Evolutionary conservation across 2,888 invertebrate genomes (phyloP).

Genomic region (Eurytoma adleriae): DNA sequence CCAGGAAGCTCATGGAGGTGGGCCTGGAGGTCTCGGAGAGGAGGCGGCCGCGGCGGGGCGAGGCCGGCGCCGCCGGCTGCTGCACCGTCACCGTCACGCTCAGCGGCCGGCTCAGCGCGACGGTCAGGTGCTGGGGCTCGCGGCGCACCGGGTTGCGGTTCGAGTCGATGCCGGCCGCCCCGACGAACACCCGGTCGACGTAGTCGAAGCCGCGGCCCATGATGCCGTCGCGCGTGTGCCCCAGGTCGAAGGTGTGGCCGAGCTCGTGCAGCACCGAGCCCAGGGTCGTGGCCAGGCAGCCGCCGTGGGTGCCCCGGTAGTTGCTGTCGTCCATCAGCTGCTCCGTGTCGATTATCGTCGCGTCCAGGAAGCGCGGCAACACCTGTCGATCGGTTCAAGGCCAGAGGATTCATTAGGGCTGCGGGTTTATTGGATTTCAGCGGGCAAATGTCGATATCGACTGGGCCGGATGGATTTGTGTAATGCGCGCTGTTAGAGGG

Average conservation of each 20-base stretch:
- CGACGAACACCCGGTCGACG: conserved; percentile 86
- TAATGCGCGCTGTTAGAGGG: too few relatives aligned
- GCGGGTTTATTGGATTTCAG: too few relatives aligned
- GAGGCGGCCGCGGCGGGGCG: conserved; percentile 73
- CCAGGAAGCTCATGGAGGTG: conserved; percentile 66
- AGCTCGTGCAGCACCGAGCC: conserved; percentile 96
- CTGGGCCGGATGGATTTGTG: too few relatives aligned
- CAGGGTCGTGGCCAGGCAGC: conserved; percentile 92
- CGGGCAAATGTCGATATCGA: too few relatives aligned
- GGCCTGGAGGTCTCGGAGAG: conserved; percentile 77
- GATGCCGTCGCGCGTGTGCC: conserved; percentile 92
- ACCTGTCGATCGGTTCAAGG: conserved; percentile 71
- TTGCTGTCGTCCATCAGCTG: conserved; percentile 94
- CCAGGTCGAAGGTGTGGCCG: conserved; percentile 95
- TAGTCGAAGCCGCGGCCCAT: conserved; percentile 95
- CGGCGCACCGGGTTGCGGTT: conserved; percentile 79
- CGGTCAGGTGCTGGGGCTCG: conserved; percentile 81
- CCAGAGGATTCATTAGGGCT: too few relatives aligned
- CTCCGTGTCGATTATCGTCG: conserved; percentile 82
- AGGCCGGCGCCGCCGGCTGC: conserved; percentile 77
- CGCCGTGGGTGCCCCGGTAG: conserved; percentile 90
- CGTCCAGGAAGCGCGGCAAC: conserved; percentile 80
- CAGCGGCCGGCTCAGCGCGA: conserved; percentile 80
- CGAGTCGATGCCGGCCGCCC: conserved; percentile 79
- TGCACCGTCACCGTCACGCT: conserved; percentile 82